These are phyloP conservation scores for Metridium senile DNA, from an alignment of 92 coral and sea anemone species.

Conservation along the genomic window DNA sequence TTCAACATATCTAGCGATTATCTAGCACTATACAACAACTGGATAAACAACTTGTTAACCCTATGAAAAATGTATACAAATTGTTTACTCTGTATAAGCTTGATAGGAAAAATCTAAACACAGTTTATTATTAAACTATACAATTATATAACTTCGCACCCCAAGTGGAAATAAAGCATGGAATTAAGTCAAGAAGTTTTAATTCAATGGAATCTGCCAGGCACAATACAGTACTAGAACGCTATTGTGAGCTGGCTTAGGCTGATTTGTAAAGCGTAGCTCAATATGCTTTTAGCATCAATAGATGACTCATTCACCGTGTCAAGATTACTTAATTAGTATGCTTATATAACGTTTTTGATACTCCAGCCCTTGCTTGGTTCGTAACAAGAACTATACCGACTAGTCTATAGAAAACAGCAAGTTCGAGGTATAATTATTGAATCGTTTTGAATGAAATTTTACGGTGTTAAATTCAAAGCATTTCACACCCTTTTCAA, in stretches of 20 bases:
- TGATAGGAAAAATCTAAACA: background rate
- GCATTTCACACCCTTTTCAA: conserved; percentile 2
- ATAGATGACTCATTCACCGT: background rate
- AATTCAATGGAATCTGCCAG: conserved; percentile 8
- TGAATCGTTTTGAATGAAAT: background rate
- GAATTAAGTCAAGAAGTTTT: conserved; percentile 18
- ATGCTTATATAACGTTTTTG: background rate
- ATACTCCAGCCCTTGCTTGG: too few species aligned
- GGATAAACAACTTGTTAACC: background rate
- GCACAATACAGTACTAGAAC: conserved; percentile 1
- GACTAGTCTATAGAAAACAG: background rate
- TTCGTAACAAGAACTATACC: background rate
- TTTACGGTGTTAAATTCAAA: conserved; percentile 1
- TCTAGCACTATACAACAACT: background rate
- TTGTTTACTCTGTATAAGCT: background rate
- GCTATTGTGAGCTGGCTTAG: conserved; percentile 1
- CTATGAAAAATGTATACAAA: background rate
- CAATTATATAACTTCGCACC: conserved; percentile 1
- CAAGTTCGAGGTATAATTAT: background rate
- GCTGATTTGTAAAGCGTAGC: background rate
- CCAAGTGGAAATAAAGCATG: background rate
- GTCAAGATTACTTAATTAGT: background rate
- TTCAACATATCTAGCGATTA: too few species aligned
- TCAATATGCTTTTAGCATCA: background rate
- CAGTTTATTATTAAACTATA: background rate